These are phyloP conservation scores for Cerastoderma edule DNA, from an alignment of 2,888 invertebrate genomes.

Conservation along the genomic window DNA sequence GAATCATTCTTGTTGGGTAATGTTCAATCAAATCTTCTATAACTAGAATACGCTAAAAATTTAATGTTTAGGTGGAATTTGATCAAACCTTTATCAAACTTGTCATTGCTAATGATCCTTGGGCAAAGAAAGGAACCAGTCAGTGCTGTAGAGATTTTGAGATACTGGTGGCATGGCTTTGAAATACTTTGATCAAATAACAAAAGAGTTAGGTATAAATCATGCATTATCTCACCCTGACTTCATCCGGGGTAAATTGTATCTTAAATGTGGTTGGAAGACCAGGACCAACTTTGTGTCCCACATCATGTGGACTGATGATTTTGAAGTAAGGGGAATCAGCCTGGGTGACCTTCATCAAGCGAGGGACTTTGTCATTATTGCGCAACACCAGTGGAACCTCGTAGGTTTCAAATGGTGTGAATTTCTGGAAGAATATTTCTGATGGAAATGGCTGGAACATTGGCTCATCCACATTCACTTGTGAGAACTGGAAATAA, in stretches of 20 bases:
- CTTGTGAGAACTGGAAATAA: slow-evolving; percentile 78
- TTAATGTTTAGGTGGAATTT: too few species aligned
- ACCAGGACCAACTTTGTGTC: slow-evolving; percentile 88
- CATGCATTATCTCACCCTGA: slow-evolving; percentile 82
- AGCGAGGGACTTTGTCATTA: slow-evolving; percentile 83
- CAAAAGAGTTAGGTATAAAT: too few species aligned
- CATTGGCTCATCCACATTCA: slow-evolving; percentile 83
- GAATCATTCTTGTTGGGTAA: too few species aligned
- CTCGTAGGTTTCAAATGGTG: slow-evolving; percentile 83
- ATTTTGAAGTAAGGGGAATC: slow-evolving; percentile 84
- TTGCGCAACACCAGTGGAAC: slow-evolving; percentile 83
- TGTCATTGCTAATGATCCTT: too few species aligned
- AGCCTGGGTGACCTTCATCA: slow-evolving; percentile 83
- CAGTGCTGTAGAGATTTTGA: too few species aligned
- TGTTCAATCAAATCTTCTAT: too few species aligned
- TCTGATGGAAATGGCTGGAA: slow-evolving; percentile 84
- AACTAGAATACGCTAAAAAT: too few species aligned
- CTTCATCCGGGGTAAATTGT: slow-evolving; percentile 87
- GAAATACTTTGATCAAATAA: too few species aligned
- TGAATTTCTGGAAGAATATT: slow-evolving; percentile 83
- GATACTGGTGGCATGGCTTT: too few species aligned
- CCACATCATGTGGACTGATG: slow-evolving; percentile 82
- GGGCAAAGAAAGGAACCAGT: too few species aligned
- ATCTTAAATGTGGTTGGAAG: slow-evolving; percentile 87
- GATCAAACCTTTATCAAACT: too few species aligned